Evolutionary conservation across 2,888 invertebrate genomes (phyloP).

Genomic region (Melinopterus prodromus): DNA sequence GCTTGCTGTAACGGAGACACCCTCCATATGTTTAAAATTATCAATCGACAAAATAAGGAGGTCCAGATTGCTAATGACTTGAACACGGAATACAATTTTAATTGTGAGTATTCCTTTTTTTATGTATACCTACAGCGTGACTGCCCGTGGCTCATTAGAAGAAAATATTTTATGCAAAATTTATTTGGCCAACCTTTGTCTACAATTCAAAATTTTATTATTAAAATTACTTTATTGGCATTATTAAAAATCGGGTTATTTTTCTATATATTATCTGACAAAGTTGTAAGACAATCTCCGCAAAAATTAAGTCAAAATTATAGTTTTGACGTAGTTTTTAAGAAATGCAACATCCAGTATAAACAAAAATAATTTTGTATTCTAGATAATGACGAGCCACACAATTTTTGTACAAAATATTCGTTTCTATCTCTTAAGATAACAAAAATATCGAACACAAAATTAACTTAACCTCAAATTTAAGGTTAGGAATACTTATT

Average conservation of each 20-base stretch:
- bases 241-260: no score
- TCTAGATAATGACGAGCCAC: no score
- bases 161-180: neutral
- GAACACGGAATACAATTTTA: slow-evolving; percentile 49
- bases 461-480: neutral
- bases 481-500: neutral
- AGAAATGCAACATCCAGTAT: neutral
- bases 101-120: slow-evolving; percentile 48
- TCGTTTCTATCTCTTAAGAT: neutral
- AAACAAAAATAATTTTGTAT: no score
- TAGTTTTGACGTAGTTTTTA: neutral
- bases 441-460: no score
- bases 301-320: no score
- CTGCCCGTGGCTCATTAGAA: no score
- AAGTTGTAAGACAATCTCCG: no score
- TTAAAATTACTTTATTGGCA: no score
- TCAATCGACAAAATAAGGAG: slow-evolving; percentile 33
- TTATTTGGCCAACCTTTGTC: no score
- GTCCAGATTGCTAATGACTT: slow-evolving; percentile 35
- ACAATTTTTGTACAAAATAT: neutral
- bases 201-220: no score
- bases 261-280: no score
- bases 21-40: slow-evolving; percentile 70
- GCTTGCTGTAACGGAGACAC: slow-evolving; percentile 69
- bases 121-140: no score